phyloP scores from a whole-genome alignment of 2,888 invertebrate genomes.

The Corbicula japonica region DNA sequence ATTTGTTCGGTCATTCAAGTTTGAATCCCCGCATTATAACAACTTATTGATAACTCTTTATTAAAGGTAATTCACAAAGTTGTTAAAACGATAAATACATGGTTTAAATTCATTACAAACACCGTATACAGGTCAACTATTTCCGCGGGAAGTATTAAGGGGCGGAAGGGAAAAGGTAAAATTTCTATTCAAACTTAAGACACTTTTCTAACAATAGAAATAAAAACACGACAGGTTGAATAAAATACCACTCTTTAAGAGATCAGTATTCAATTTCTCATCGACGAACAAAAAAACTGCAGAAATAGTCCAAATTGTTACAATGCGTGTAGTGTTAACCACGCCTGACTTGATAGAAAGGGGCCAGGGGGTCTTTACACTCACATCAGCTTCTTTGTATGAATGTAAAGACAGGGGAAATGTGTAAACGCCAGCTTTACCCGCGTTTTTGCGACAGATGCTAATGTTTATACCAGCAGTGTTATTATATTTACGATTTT shows the following conservation, averaged over 20 bases:
- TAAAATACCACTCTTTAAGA: conserved; percentile 3
- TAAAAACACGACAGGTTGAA: conserved; percentile 4
- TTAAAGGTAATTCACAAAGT: no score
- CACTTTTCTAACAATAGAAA: conserved; percentile 22
- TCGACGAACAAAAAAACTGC: no score
- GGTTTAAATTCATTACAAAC: no score
- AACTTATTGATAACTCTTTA: no score
- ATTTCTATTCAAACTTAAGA: conserved; percentile 22
- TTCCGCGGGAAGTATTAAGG: no score
- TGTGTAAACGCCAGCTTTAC: conserved; percentile 29
- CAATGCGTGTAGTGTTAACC: conserved; percentile 15
- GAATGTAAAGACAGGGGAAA: conserved; percentile 5
- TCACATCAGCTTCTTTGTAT: conserved; percentile 19
- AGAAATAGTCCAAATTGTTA: not conserved
- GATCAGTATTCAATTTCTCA: not conserved
- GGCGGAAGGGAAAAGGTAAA: conserved; percentile 1
- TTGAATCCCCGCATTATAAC: no score
- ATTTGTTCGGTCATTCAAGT: no score
- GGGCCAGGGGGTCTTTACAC: conserved; percentile 22
- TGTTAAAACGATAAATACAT: no score
- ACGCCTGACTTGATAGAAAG: conserved; percentile 19
- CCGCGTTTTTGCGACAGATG: conserved; percentile 32
- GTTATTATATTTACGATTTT: conserved; percentile 9
- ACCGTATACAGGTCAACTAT: no score
- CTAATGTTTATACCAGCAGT: conserved; percentile 13